Evolutionary conservation across 1,140 invertebrate species (phyloP), one percentile per base, ranked within the genome.

Genomic region (Camponotus floridanus): DNA sequence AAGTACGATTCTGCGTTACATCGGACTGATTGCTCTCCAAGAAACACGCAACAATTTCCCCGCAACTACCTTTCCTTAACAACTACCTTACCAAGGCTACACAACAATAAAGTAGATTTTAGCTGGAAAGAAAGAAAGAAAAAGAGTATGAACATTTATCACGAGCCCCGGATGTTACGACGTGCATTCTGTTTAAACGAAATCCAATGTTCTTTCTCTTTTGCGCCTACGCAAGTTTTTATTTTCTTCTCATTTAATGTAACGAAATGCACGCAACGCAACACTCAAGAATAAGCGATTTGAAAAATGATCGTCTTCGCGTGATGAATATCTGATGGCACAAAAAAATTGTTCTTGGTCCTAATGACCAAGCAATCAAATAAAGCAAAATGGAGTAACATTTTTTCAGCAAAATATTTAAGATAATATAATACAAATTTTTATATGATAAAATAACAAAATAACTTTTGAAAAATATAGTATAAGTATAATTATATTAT

Each of bases 151-250:
- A 31, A 13, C 36, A 65, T 74, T 85, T 76, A 64, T 85, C 73
- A 85, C 45, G 13, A 36, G n/a, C 33, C 42, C 39, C 1, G 39
- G 57, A 76, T 76, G 36, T 21, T 39, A 36, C 33, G 9, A 80
- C 48, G 33, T 68, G 33, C 51, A 76, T 65, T 76, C 81, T 65
- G 18, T 15, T 85, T 78, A 39, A 78, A 85, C 31, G 61, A 78
- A 65, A 65, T 76, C 21, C 33, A 57, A 42, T 42, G 33, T 80
- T 57, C 36, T 9, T n/a, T 51, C 33, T 26, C 9, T 42, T 55
- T 15, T 31, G 21, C 48, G 15, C 13, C n/a, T 31, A 36, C 48
- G 15, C n/a, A 26, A 42, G 48, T 51, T 57, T 55, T 67, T 51
- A 78, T 78, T 67, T 51, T 33, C 67, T 67, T n/a, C 36, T 33